Percentiles rank a stretch among this genome's conserved stretches.
Conservation (phyloP, 2,797 vertebrate species). For the Zenarchopterus dispar region DNA sequence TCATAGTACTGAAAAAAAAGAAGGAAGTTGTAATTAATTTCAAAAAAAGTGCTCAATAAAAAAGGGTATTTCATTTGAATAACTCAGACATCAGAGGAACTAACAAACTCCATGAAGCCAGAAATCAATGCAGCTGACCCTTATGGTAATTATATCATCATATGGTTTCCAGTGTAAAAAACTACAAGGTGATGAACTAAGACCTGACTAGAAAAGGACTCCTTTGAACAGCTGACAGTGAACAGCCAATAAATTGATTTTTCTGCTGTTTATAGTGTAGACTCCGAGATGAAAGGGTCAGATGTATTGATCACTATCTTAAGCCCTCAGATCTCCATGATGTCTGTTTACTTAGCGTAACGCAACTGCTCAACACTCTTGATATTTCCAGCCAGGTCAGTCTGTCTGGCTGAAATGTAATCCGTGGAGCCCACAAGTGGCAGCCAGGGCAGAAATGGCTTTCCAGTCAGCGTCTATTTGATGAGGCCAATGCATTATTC, state of each 20-base stretch:
- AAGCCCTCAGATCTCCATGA: conserved; percentile 68
- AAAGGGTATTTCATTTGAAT: too few relatives aligned
- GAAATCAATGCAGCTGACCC: conserved; percentile 34
- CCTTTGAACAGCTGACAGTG: conserved; percentile 40
- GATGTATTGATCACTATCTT: conserved; percentile 71
- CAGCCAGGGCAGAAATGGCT: conserved; percentile 78
- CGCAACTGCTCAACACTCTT: conserved; percentile 72
- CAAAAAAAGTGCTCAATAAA: too few relatives aligned
- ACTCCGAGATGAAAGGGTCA: conserved; percentile 46
- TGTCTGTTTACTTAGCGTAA: conserved; percentile 75
- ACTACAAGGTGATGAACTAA: conserved; percentile 31
- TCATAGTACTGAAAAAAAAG: conserved; percentile 90
- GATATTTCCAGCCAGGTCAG: conserved; percentile 77
- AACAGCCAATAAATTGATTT: conserved; percentile 57
- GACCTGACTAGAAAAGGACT: conserved; percentile 33
- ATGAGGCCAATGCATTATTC: conserved; percentile 84
- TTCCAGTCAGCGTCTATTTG: conserved; percentile 81
- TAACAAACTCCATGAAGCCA: neutral
- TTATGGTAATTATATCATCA: conserved; percentile 31
- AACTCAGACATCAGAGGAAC: neutral
- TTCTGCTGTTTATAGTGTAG: conserved; percentile 51
- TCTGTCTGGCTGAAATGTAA: conserved; percentile 78
- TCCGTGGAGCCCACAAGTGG: conserved; percentile 75
- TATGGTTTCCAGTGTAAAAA: conserved; percentile 27
- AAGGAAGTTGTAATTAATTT: conserved; percentile 9